phyloP scores from a whole-genome alignment of 1,140 invertebrate genomes.

The Asobara japonica region DNA sequence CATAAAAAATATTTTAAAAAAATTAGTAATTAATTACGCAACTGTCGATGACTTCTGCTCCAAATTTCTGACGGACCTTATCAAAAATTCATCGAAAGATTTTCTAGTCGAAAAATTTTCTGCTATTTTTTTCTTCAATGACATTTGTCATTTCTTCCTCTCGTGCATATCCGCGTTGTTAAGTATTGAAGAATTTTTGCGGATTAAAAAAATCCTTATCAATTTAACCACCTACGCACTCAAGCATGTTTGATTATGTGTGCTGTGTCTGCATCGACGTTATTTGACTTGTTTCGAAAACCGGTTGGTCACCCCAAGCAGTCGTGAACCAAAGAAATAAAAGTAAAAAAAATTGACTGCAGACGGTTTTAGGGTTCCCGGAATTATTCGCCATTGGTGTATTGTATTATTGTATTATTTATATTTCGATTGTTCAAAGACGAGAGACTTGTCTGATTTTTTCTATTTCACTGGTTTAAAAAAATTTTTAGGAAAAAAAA shows the following conservation, averaged over 20 bases:
- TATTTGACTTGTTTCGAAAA: conserved; percentile 32
- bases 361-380: conserved; percentile 30
- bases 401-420: not conserved
- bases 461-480: not conserved
- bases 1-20: no score
- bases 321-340: not conserved
- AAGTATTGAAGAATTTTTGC: conserved; percentile 12
- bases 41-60: no score
- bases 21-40: no score
- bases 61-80: not conserved
- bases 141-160: no score
- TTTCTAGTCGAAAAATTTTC: no score
- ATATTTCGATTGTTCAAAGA: not conserved
- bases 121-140: no score
- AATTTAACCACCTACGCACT: not conserved
- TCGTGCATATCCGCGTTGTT: conserved; percentile 17
- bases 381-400: conserved; percentile 32
- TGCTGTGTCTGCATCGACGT: conserved; percentile 4
- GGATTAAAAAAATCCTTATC: not conserved
- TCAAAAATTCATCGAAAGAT: not conserved
- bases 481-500: no score
- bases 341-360: not conserved
- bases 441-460: no score
- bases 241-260: conserved; percentile 1
- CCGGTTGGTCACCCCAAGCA: conserved; percentile 38